These are phyloP conservation scores for Meriones unguiculatus DNA, from an alignment of 2,113 vertebrate genomes.

Conservation along the genomic window DNA sequence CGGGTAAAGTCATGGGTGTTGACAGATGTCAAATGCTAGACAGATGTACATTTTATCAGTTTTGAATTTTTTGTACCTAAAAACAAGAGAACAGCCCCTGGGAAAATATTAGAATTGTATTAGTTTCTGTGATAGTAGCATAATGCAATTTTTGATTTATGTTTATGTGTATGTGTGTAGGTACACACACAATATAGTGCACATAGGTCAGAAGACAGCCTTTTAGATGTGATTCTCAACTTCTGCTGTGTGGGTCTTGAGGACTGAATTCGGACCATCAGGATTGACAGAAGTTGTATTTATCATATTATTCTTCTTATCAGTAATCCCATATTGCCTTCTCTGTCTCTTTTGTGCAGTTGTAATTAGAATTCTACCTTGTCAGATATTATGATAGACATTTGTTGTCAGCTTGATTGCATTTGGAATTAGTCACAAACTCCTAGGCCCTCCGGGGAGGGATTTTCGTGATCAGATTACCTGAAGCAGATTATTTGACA, in stretches of 20 bases:
- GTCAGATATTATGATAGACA: background rate
- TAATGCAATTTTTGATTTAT: background rate
- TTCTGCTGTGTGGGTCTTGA: background rate
- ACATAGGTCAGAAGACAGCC: background rate
- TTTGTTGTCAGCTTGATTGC: background rate
- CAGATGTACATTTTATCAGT: too few species aligned
- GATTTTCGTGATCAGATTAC: background rate
- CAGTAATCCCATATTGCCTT: background rate
- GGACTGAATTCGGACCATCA: background rate
- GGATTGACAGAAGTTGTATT: background rate
- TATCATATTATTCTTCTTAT: background rate
- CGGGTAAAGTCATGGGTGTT: background rate
- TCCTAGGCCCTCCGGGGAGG: background rate
- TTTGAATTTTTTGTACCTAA: background rate
- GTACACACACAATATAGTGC: background rate
- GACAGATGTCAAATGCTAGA: background rate
- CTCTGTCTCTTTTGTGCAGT: background rate
- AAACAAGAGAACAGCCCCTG: background rate
- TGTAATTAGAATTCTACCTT: background rate
- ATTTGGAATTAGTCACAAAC: background rate
- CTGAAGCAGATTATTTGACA: background rate
- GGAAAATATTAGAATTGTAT: background rate
- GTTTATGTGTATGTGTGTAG: background rate
- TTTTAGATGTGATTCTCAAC: background rate
- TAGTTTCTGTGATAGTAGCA: background rate